phyloP scores from a whole-genome alignment of 30 jellyfish, hydroid and myxozoan species.

The Aurelia aurita complex sp. Pacific region DNA sequence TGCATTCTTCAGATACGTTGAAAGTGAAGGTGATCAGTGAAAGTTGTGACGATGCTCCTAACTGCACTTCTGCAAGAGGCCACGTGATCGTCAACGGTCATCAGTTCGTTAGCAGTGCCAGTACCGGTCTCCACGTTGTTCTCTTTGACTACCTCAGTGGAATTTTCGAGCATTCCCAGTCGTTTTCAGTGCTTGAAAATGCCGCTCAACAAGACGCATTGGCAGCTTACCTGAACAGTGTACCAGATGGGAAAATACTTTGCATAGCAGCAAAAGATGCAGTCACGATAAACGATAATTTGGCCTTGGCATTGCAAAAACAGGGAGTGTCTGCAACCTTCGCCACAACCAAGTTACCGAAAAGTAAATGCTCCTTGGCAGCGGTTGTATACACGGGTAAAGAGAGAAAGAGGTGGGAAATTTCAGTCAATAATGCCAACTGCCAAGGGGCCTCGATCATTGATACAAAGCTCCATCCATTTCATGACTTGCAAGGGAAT shows the following conservation, averaged over 20 bases:
- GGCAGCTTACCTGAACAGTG: constrained; percentile 1
- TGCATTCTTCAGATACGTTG: constrained; percentile 5
- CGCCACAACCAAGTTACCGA: constrained; percentile 16
- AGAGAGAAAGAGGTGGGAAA: constrained; percentile 19
- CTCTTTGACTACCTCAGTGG: constrained; percentile 25
- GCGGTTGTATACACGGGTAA: constrained; percentile 4
- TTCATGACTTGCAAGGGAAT: constrained; percentile 6
- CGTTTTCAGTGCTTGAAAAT: not conserved
- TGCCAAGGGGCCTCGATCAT: constrained; percentile 12
- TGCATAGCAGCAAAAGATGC: constrained; percentile 30
- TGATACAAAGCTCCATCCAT: not conserved
- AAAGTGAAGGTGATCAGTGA: constrained; percentile 1
- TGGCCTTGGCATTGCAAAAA: constrained; percentile 21
- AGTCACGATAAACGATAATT: not conserved
- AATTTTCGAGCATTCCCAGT: not conserved
- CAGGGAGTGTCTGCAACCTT: constrained; percentile 40
- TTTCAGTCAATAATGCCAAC: not conserved
- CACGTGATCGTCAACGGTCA: constrained; percentile 21
- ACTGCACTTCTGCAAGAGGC: not conserved
- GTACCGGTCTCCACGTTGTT: constrained; percentile 5
- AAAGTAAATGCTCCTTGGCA: constrained; percentile 13
- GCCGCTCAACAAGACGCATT: not conserved
- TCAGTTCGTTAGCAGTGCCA: not conserved
- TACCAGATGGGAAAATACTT: constrained; percentile 15
- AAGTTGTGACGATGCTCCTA: constrained; percentile 10